Evolutionary conservation across 2,113 vertebrate species (phyloP).

Genomic region (Herpetotheres cachinnans): DNA sequence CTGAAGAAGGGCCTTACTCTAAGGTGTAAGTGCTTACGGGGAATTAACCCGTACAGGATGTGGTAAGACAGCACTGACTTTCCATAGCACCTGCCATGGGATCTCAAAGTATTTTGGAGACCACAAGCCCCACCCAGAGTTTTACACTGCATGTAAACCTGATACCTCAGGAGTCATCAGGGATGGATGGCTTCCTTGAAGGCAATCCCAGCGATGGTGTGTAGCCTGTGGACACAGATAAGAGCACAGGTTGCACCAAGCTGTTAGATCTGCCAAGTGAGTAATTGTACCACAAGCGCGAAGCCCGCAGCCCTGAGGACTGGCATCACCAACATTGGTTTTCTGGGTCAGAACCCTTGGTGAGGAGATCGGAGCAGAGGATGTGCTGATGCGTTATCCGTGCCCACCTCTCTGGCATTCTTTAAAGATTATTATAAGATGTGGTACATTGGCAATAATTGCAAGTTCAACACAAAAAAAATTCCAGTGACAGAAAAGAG

Average conservation of each 20-base stretch:
- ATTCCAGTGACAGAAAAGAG: not conserved
- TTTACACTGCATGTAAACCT: not conserved
- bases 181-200: not conserved
- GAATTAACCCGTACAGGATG: not conserved
- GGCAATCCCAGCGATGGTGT: fast-evolving
- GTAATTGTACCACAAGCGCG: fast-evolving
- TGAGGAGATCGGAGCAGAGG: not conserved
- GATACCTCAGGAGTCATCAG: not conserved
- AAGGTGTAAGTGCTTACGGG: not conserved
- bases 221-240: not conserved
- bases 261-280: not conserved
- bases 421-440: not conserved
- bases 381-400: not conserved
- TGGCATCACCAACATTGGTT: not conserved
- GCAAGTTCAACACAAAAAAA: not conserved
- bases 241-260: not conserved
- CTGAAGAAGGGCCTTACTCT: not conserved
- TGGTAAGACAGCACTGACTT: not conserved
- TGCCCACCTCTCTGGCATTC: not conserved
- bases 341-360: not conserved
- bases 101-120: not conserved
- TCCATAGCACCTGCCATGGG: not conserved
- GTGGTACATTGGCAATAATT: not conserved
- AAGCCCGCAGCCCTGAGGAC: not conserved
- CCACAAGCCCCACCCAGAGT: not conserved